phyloP scores from a whole-genome alignment of 2,888 invertebrate species.

The Nemurella pictetii region DNA sequence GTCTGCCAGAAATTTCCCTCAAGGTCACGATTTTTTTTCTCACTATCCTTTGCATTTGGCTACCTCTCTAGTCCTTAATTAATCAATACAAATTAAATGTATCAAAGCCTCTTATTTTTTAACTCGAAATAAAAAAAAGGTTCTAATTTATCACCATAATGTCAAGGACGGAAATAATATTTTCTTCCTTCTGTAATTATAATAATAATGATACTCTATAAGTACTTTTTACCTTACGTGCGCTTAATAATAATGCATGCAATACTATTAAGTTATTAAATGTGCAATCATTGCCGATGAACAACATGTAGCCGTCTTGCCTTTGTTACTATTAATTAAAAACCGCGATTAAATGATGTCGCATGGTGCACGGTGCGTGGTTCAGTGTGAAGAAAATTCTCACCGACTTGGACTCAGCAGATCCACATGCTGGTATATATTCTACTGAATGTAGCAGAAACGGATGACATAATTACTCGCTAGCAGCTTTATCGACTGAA shows the following conservation, averaged over 20 bases:
- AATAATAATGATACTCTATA: background rate
- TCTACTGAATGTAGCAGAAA: no score
- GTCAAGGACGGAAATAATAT: background rate
- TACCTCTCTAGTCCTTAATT: no score
- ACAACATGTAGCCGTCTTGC: background rate
- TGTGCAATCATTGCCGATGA: background rate
- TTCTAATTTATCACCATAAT: background rate
- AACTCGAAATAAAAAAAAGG: background rate
- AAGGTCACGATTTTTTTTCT: no score
- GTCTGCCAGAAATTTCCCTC: no score
- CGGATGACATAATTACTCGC: background rate
- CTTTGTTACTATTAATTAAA: background rate
- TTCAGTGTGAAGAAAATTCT: no score
- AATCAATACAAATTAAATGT: background rate
- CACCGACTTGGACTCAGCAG: no score
- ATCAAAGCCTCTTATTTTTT: background rate
- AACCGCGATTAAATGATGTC: background rate
- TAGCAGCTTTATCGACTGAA: background rate
- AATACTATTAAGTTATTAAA: background rate
- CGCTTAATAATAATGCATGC: background rate
- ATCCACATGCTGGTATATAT: no score
- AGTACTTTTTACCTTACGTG: background rate
- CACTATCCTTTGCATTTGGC: no score
- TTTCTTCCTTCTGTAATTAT: background rate
- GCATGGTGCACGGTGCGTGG: background rate